These are phyloP conservation scores for Plutella xylostella DNA, from an alignment of 2,888 invertebrate species.

Conservation along the genomic window DNA sequence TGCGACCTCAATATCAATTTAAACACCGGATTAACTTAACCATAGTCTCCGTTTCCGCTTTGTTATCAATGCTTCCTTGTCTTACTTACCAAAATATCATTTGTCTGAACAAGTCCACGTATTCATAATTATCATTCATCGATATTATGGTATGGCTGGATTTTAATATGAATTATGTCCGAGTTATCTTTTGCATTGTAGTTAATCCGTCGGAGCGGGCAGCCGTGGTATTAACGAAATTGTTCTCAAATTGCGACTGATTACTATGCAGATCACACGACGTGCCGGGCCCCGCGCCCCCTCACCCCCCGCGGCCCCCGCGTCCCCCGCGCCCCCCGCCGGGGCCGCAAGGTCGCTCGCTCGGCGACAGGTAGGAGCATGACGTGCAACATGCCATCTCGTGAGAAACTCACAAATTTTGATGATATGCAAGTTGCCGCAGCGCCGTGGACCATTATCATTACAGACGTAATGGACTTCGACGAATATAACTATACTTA, in stretches of 20 bases:
- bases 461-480: background rate
- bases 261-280: slow-evolving; percentile 16
- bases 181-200: too few relatives aligned
- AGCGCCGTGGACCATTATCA: background rate
- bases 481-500: background rate
- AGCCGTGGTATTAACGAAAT: background rate
- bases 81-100: too few relatives aligned
- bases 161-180: too few relatives aligned
- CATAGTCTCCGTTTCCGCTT: too few relatives aligned
- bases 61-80: too few relatives aligned
- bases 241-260: slow-evolving; percentile 11
- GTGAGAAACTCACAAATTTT: background rate
- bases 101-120: too few relatives aligned
- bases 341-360: background rate
- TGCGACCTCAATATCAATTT: too few relatives aligned
- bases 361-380: background rate
- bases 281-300: background rate
- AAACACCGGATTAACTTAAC: too few relatives aligned
- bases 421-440: too few relatives aligned
- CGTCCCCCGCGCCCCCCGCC: background rate
- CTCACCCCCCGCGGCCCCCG: background rate
- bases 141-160: too few relatives aligned
- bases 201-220: too few relatives aligned
- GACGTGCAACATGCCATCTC: background rate
- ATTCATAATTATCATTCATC: too few relatives aligned